Evolutionary conservation across 2,888 invertebrate species (phyloP).

Genomic region (Coleophora deauratella): DNA sequence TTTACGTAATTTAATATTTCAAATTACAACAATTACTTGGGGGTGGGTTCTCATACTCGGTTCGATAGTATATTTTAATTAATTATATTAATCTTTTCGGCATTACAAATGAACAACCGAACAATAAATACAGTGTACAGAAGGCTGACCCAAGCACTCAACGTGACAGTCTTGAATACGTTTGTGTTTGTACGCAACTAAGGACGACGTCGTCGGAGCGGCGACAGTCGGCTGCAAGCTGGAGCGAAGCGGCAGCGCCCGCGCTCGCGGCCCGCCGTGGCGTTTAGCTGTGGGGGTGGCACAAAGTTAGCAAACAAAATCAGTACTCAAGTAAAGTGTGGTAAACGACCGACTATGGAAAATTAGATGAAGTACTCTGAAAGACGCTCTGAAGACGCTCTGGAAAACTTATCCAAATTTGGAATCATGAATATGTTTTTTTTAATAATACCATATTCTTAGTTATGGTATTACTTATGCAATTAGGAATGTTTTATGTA

Average conservation of each 20-base stretch:
- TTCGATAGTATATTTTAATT: conserved; percentile 25
- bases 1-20: conserved; percentile 40
- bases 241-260: neutral
- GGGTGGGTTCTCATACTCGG: conserved; percentile 32
- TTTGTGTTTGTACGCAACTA: conserved; percentile 67
- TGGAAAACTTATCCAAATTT: no score
- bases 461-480: no score
- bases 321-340: no score
- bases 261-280: no score
- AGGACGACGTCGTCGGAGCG: conserved; percentile 25
- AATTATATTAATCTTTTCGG: conserved; percentile 30
- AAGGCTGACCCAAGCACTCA: conserved; percentile 60
- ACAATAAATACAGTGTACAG: conserved; percentile 50
- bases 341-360: no score
- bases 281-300: conserved; percentile 18
- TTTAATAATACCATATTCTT: no score
- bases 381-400: no score
- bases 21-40: conserved; percentile 56
- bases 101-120: conserved; percentile 31
- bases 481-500: no score
- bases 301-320: no score
- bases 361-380: no score
- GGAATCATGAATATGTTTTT: no score
- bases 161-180: conserved; percentile 67
- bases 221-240: conserved; percentile 32